Conservation (phyloP, 2,888 invertebrate species). For the Margaritifera margaritifera region DNA sequence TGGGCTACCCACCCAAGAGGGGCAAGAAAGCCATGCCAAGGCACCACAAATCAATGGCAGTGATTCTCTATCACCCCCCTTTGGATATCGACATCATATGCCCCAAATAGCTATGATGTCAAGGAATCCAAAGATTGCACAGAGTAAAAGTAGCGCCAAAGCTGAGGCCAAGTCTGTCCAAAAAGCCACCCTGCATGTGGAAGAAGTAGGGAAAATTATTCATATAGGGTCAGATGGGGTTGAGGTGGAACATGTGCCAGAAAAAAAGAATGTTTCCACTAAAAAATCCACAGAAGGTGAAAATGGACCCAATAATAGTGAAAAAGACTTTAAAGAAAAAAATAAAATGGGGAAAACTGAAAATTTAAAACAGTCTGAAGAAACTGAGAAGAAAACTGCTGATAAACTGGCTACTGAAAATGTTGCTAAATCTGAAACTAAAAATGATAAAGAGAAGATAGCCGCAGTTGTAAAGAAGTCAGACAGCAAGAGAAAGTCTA, state of each 20-base stretch:
- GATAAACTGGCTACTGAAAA: too few relatives aligned
- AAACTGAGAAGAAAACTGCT: constrained; percentile 1
- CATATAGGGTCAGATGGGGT: constrained; percentile 46
- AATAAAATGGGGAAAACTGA: background rate
- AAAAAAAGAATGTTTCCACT: too few relatives aligned
- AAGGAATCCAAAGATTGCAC: constrained; percentile 58
- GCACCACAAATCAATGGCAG: too few relatives aligned
- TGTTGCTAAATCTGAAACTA: background rate
- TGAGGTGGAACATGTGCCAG: constrained; percentile 28
- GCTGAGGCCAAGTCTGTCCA: constrained; percentile 27
- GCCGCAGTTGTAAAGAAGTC: constrained; percentile 9
- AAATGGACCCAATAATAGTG: constrained; percentile 11
- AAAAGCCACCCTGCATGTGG: constrained; percentile 51
- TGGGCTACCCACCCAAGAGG: too few relatives aligned
- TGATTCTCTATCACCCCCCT: constrained; percentile 7
- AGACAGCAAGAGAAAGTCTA: background rate
- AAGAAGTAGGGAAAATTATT: constrained; percentile 55
- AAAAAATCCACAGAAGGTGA: background rate
- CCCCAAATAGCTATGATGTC: constrained; percentile 61
- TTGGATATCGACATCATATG: constrained; percentile 57
- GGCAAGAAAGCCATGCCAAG: too few relatives aligned
- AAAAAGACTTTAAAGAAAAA: constrained; percentile 10
- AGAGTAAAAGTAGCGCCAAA: constrained; percentile 60
- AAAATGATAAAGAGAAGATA: background rate
- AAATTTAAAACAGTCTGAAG: background rate